phyloP scores from a whole-genome alignment of 2,888 invertebrate genomes.

The Apamea anceps region DNA sequence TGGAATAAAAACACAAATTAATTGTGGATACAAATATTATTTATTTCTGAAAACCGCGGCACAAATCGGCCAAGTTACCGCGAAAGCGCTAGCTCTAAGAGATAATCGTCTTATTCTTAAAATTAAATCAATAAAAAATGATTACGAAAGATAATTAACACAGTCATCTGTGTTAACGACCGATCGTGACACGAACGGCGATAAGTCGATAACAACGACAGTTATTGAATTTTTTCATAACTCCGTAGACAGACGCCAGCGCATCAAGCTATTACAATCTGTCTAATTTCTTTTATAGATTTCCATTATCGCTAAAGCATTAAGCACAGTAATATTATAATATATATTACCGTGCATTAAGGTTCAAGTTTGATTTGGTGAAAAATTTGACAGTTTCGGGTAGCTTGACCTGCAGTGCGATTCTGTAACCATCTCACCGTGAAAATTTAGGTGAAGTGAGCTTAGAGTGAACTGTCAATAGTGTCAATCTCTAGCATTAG shows the following conservation, averaged over 20 bases:
- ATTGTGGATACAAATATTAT: not conserved
- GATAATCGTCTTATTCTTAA: not conserved
- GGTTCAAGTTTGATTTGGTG: too few species aligned
- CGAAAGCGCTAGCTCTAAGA: not conserved
- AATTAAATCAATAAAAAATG: not conserved
- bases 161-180: constrained; percentile 6
- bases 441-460: too few species aligned
- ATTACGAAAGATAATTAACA: constrained; percentile 6
- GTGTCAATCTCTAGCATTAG: too few species aligned
- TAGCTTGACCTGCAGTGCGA: too few species aligned
- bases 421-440: too few species aligned
- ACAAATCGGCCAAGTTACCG: not conserved
- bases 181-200: not conserved
- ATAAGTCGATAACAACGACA: not conserved
- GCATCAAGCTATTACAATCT: too few species aligned
- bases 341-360: too few species aligned
- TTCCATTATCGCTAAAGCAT: too few species aligned
- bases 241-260: not conserved
- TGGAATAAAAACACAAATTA: not conserved
- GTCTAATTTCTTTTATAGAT: too few species aligned
- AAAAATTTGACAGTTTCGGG: too few species aligned
- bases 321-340: too few species aligned
- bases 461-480: too few species aligned
- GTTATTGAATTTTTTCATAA: constrained; percentile 7
- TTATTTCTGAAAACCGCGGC: not conserved